phyloP scores from a whole-genome alignment of 2,888 invertebrate genomes.

The Limenitis camilla region DNA sequence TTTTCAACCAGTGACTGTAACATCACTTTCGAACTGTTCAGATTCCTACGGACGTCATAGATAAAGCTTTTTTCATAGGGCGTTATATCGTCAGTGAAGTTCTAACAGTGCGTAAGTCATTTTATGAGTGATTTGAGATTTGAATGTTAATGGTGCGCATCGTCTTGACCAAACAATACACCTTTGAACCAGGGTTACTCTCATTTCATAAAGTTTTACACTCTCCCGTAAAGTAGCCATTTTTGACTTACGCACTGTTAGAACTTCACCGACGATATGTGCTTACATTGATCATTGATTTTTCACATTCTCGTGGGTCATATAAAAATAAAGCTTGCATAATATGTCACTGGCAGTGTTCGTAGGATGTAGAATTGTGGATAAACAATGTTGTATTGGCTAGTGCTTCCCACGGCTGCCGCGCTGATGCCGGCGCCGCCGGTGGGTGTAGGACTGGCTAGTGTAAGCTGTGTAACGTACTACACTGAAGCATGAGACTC shows the following conservation, averaged over 20 bases:
- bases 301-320: background rate
- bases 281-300: background rate
- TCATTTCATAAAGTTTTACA: no score
- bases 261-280: no score
- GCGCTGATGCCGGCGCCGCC: conserved; percentile 16
- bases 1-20: conserved; percentile 54
- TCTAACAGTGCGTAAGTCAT: no score
- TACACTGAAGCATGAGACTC: no score
- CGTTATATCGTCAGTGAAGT: background rate
- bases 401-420: conserved; percentile 30
- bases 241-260: no score
- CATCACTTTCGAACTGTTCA: conserved; percentile 43
- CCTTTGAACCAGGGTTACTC: no score
- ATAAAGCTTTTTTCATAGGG: background rate
- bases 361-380: conserved; percentile 35
- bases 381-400: conserved; percentile 34
- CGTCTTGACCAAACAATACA: no score
- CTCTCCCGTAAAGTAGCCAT: no score
- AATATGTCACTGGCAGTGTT: conserved; percentile 34
- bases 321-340: conserved; percentile 15
- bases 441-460: conserved; percentile 27
- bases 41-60: conserved; percentile 28
- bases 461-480: conserved; percentile 3
- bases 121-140: no score
- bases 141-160: no score